Conservation (phyloP, 2,888 invertebrate genomes). For the Drosophila ustulata region DNA sequence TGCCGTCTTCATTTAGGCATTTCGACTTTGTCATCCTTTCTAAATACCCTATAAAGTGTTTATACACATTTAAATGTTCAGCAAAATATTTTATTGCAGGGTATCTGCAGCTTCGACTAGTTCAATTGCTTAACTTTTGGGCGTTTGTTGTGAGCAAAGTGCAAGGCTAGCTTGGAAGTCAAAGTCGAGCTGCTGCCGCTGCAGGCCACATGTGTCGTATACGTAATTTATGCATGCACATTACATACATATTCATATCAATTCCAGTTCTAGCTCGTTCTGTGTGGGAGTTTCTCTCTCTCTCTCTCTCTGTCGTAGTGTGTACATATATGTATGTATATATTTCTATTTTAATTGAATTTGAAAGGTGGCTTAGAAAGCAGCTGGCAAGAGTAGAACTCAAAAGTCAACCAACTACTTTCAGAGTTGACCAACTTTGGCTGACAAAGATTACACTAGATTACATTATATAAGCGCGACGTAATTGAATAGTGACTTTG, state of each 20-base stretch:
- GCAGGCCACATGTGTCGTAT: constrained; percentile 67
- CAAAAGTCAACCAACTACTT: constrained; percentile 74
- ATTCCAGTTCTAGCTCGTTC: constrained; percentile 61
- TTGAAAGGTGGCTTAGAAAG: constrained; percentile 71
- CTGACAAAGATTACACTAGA: constrained; percentile 61
- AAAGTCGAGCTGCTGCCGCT: constrained; percentile 29
- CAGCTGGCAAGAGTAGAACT: constrained; percentile 57
- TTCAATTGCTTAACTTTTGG: neutral
- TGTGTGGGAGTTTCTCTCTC: constrained; percentile 52
- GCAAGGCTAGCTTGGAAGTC: constrained; percentile 54
- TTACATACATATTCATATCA: constrained; percentile 66
- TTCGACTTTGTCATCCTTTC: neutral
- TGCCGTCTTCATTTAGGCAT: constrained; percentile 21
- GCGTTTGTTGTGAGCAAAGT: constrained; percentile 41
- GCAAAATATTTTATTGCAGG: neutral
- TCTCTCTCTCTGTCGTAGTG: neutral
- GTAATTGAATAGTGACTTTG: constrained; percentile 52
- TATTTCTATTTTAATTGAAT: constrained; percentile 68
- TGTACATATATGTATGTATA: constrained; percentile 14
- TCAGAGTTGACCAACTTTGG: constrained; percentile 77
- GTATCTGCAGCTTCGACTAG: constrained; percentile 10
- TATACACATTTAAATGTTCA: neutral
- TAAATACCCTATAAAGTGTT: neutral
- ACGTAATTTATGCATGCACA: constrained; percentile 80
- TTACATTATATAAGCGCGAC: constrained; percentile 65